Conservation (phyloP, 35 echinoderm and acorn worm genomes). For the Chiridota heheva region DNA sequence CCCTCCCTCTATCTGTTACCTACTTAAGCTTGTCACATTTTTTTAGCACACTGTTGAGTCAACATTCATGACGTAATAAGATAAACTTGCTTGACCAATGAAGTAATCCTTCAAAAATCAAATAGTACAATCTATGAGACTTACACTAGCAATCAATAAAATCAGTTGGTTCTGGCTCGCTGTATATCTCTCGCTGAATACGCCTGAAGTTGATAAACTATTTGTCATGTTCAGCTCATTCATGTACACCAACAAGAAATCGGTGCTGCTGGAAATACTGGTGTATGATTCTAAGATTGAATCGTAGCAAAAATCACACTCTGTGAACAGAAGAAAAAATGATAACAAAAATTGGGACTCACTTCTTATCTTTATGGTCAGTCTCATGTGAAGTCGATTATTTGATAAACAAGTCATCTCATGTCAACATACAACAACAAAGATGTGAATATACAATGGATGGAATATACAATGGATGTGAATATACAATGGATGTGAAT, state of each 20-base stretch:
- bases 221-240: conserved; percentile 32
- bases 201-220: conserved; percentile 13
- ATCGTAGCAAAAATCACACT: conserved; percentile 81
- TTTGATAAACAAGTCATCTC: too few species aligned
- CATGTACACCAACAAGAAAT: conserved; percentile 39
- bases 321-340: conserved; percentile 26
- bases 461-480: too few species aligned
- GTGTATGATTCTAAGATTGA: conserved; percentile 45
- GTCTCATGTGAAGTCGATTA: not conserved
- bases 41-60: too few species aligned
- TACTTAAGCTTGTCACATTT: too few species aligned
- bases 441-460: too few species aligned
- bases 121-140: too few species aligned
- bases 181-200: conserved; percentile 60
- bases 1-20: too few species aligned
- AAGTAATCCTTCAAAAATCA: too few species aligned
- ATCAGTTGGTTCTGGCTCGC: conserved; percentile 48
- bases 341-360: not conserved
- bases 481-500: too few species aligned
- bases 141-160: conserved; percentile 64
- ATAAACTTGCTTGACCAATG: too few species aligned
- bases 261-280: not conserved
- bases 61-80: too few species aligned
- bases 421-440: too few species aligned
- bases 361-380: not conserved